Base-by-base conservation (phyloP, 2,888 invertebrate species). In the Lamellibrachia satsuma region DNA sequence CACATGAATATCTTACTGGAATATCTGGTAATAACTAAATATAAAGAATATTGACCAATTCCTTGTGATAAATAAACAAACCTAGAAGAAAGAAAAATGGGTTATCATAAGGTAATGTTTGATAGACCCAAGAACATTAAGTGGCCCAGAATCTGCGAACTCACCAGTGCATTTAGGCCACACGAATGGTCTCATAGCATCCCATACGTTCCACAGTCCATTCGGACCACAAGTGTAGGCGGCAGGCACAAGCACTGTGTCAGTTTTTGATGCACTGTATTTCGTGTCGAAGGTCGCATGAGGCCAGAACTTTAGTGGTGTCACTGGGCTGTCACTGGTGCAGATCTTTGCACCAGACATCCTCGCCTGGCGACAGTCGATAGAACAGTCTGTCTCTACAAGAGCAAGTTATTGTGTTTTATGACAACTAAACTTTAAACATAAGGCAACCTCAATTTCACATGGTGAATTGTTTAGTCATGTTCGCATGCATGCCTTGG, bases 141-240 rank as follows among this genome's bases (percentile, higher is more conserved):
- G 22, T 75, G 7, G 15, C 22, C 9, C 60, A 60, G 0, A 60
- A 60, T 60, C 15, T 39, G 39, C 39, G 39, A 39, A 39, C 75
- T 75, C 75, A 75, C 75, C 22, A 15, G 75, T 75, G 75, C 75
- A 75, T 75, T 75, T 75, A n/a, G 75, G 75, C 75, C 75, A 75
- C 22, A n/a, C 75, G 75, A 75, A 75, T 75, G 75, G 75, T 75
- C 75, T 75, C 22, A 75, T 75, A 22, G 15, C 75, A 75, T 22
- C 22, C 75, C 75, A 75, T 15, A n/a, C 22, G 75, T 75, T 75
- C 75, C 75, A 75, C 22, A n/a, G 22, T 75, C 75, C 75, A 3
- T n/a, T 75, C 4, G 75, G 75, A 15, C 75, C 75, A 75, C 75
- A 75, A 75, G 75, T 75, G 75, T 75, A 75, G 75, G 75, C 75